Base-by-base conservation (phyloP, 2,113 vertebrate genomes). In the Cinclus mexicanus region DNA sequence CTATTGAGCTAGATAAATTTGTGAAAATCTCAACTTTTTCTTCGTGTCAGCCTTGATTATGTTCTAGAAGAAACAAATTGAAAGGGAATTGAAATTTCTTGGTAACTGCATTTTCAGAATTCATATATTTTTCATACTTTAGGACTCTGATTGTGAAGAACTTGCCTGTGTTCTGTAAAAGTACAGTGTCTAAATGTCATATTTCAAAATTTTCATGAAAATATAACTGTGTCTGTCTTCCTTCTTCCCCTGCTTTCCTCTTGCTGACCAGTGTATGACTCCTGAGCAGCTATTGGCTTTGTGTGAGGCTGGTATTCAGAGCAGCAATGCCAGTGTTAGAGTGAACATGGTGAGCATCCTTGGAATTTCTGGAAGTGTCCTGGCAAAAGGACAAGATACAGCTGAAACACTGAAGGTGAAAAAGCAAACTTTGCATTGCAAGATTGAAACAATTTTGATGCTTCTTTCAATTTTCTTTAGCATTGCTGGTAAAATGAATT, bases 311-410 rank as follows among this genome's bases (percentile, higher is more conserved):
- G 98, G 98, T 46, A 96, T 98, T 67, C 97, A 94, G 52, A 99
- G 98, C 71, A 98, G 98, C 47, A 98, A 98, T 25, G 72, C 98
- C 49, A 98, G 98, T 11, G 98, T 99, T 39, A 97, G 99, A 95
- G 98, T 99, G 90, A 99, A 99, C 0, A 97, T 98, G 4, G 98
- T 99, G 47, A 98, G 99, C 96, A 99, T 99, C 89, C 97, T 99
- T 83, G 99, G 99, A 70, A 99, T 99, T 96, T 99, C 98, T 29
- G 99, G 99, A 94, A 99, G 99, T 11, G 98, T 98, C 21, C 96
- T 99, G 44, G 98, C 99, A 84, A 99, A 98, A 97, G 98, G 98
- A 88, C 97, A 98, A 75, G 98, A 98, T 75, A 98, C 98, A 6
- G 97, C 98, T 21, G 98, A 98, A 93, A 99, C 97, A 33, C 98